Percentiles rank a stretch among this genome's conserved stretches.
phyloP scores from a whole-genome alignment of 2,888 invertebrate genomes.

The Drosophila villosipedis region DNA sequence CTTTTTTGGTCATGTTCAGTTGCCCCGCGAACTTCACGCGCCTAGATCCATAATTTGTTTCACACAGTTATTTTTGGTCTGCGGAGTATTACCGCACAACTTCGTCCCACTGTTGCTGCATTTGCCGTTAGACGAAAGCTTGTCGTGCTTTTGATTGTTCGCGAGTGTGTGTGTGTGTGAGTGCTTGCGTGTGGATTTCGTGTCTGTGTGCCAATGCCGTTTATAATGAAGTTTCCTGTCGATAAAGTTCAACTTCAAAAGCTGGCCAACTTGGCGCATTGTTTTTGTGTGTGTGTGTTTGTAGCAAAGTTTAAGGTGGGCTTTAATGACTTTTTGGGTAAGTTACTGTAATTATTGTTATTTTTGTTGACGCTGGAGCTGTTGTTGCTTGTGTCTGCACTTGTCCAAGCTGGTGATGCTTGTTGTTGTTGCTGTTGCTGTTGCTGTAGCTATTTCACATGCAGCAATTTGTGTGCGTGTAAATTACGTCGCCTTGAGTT shows the following conservation, averaged over 20 bases:
- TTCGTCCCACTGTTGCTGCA: conserved; percentile 49
- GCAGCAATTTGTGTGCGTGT: conserved; percentile 40
- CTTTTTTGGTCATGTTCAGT: conserved; percentile 2
- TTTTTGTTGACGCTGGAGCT: conserved; percentile 5
- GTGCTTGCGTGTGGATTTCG: conserved; percentile 26
- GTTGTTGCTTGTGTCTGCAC: conserved; percentile 29
- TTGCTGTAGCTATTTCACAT: conserved; percentile 23
- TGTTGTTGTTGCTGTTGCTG: conserved; percentile 1
- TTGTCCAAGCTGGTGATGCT: conserved; percentile 24
- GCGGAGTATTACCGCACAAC: conserved; percentile 55
- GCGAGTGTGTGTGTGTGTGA: background rate
- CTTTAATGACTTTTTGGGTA: conserved; percentile 52
- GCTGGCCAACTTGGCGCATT: conserved; percentile 28
- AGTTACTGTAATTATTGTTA: conserved; percentile 25
- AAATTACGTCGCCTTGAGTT: conserved; percentile 46
- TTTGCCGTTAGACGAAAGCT: conserved; percentile 57
- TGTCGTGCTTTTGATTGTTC: conserved; percentile 7
- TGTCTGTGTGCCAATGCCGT: conserved; percentile 73
- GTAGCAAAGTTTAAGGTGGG: conserved; percentile 61
- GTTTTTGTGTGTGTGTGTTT: conserved; percentile 18
- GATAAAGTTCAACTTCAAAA: conserved; percentile 73
- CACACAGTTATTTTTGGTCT: conserved; percentile 59
- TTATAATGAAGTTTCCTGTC: conserved; percentile 80
- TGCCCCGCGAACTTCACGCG: conserved; percentile 40
- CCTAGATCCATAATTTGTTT: conserved; percentile 56